Conservation (phyloP, 2,797 vertebrate genomes). For the Notoglanidium macrostoma region DNA sequence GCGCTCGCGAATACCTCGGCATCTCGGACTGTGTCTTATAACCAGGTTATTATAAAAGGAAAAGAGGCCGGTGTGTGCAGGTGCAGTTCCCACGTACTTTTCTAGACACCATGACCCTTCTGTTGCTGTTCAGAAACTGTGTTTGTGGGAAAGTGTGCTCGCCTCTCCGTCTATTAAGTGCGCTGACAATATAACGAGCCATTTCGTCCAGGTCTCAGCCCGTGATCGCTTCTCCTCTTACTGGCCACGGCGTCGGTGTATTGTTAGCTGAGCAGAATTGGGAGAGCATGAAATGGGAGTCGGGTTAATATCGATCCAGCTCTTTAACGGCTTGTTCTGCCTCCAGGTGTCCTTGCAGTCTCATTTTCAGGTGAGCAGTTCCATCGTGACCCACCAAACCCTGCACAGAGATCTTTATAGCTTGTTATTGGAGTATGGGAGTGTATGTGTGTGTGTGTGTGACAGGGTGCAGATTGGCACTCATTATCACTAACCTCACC, state of each 20-base stretch:
- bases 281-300: slow-evolving; percentile 99
- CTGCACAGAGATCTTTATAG: slow-evolving; percentile 65
- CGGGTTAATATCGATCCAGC: slow-evolving; percentile 97
- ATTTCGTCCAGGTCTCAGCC: slow-evolving; percentile 82
- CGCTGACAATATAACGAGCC: slow-evolving; percentile 92
- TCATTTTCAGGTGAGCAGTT: slow-evolving; percentile 80
- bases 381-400: slow-evolving; percentile 63
- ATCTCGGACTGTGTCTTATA: slow-evolving; percentile 5
- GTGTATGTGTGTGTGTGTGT: background rate
- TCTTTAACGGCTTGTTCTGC: slow-evolving; percentile 89
- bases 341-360: slow-evolving; percentile 90
- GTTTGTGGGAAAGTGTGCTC: slow-evolving; percentile 56
- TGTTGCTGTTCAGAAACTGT: slow-evolving; percentile 27
- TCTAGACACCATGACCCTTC: slow-evolving; percentile 19
- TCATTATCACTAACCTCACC: background rate
- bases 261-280: slow-evolving; percentile 94
- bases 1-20: slow-evolving; percentile 19
- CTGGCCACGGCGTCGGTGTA: slow-evolving; percentile 82
- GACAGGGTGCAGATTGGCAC: background rate
- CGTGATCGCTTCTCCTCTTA: slow-evolving; percentile 90
- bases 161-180: slow-evolving; percentile 88
- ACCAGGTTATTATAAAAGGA: background rate
- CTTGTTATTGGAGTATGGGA: slow-evolving; percentile 53
- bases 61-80: background rate
- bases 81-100: slow-evolving; percentile 16